Conservation (phyloP, 2,888 invertebrate species). For the Priocnemis perturbator region DNA sequence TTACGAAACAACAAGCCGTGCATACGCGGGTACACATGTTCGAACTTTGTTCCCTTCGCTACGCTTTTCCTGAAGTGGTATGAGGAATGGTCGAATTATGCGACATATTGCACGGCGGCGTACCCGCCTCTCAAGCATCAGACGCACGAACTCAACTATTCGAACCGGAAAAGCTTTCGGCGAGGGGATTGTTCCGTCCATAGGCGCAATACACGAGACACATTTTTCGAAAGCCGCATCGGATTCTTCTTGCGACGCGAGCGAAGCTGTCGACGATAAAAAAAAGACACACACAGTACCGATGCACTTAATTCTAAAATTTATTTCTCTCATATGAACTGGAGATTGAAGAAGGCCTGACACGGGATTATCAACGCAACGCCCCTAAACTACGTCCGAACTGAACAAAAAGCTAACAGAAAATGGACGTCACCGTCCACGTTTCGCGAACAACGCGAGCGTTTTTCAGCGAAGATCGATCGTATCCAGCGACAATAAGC, state of each 20-base stretch:
- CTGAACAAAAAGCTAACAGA: background rate
- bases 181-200: conserved; percentile 43
- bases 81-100: conserved; percentile 67
- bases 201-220: conserved; percentile 15
- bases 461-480: conserved; percentile 43
- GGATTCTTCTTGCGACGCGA: background rate
- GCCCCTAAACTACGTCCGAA: too few relatives aligned
- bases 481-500: conserved; percentile 30
- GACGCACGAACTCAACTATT: conserved; percentile 19
- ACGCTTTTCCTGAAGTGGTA: conserved; percentile 37
- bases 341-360: too few relatives aligned
- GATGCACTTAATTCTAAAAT: too few relatives aligned
- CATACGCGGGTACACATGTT: conserved; percentile 50
- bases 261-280: background rate
- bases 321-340: too few relatives aligned
- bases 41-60: conserved; percentile 48
- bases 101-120: conserved; percentile 61
- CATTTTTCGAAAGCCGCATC: conserved; percentile 5
- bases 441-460: background rate
- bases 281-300: too few relatives aligned
- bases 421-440: background rate
- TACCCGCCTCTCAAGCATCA: conserved; percentile 22
- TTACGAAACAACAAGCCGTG: conserved; percentile 50
- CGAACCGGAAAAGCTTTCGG: conserved; percentile 45
- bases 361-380: too few relatives aligned